Evolutionary conservation across 2,888 invertebrate genomes (phyloP), one percentile per base, ranked within the genome.

Genomic region (Mycalesis mineus): DNA sequence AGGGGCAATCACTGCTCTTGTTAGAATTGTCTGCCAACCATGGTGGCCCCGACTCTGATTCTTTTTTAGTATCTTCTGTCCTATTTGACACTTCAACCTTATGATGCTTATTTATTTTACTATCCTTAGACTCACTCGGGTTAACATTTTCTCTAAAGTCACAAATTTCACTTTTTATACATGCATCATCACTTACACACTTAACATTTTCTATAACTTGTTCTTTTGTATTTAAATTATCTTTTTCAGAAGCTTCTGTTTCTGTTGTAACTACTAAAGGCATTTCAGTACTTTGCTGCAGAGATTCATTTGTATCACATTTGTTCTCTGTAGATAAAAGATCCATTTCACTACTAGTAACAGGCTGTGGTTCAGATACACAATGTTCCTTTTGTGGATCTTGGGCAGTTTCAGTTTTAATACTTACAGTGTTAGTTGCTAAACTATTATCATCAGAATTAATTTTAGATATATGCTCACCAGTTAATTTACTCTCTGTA

Each of bases 101-200:
- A 68, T 78, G 74, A 73, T 68, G 79, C 73, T 86, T 88, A 69
- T 71, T 82, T 68, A 71, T 68, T 78, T 82, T 88, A 73, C 75
- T 79, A 72, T 85, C 84, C 66, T 79, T 83, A 70, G 73, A 70
- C 69, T 87, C 87, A 84, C 82, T 88, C 69, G 89, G 88, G 67
- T 88, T 88, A 62, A 89, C 87, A 82, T 88, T 88, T 82, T 89
- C 88, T 82, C 88, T 85, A 82, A 80, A 89, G 69, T 88, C 88
- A 80, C 78, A 80, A 68, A 79, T 81, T 73, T 88, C 88, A 84
- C 78, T 86, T 80, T 84, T 85, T 64, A 82, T 71, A 81, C 81
- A 78, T 74, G 73, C 70, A 73, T 76, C 77, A 68, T 78, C 78
- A 78, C 74, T 81, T 67, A 75, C 75, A 80, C 78, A 77, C 65